phyloP scores from a whole-genome alignment of 2,888 invertebrate species.

The Therioaphis trifolii region DNA sequence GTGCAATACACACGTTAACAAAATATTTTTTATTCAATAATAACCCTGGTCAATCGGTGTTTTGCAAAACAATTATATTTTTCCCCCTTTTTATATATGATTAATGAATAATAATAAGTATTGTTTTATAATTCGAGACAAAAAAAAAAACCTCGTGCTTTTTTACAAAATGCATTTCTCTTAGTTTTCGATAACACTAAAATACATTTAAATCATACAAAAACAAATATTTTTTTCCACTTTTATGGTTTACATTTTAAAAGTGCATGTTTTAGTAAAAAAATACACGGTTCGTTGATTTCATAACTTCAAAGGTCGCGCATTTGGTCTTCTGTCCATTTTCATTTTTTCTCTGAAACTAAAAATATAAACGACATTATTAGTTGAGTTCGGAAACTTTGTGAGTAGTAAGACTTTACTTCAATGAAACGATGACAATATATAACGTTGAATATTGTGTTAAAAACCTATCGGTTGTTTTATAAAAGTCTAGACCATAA shows the following conservation, averaged over 20 bases:
- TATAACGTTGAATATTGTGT: no score
- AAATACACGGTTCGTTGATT: background rate
- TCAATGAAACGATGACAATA: no score
- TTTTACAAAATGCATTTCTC: conserved; percentile 16
- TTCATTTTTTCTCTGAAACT: conserved; percentile 26
- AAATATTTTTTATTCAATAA: no score
- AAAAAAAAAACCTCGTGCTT: conserved; percentile 18
- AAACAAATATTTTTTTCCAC: background rate
- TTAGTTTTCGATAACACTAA: conserved; percentile 8
- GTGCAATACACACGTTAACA: no score
- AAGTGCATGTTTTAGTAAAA: conserved; percentile 30
- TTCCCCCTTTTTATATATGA: no score
- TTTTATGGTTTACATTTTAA: background rate
- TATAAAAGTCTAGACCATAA: no score
- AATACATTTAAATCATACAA: conserved; percentile 4
- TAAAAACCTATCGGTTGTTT: no score
- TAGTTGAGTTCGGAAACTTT: no score
- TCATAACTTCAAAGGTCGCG: background rate
- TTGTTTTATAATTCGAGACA: background rate
- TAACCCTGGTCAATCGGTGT: no score
- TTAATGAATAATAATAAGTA: no score
- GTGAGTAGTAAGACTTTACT: no score
- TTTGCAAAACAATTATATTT: no score
- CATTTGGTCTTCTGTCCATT: background rate
- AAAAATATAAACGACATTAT: background rate